Percentiles rank a stretch among this genome's conserved stretches.
phyloP scores from a whole-genome alignment of 92 coral and sea anemone genomes.

The Nematostella vectensis region DNA sequence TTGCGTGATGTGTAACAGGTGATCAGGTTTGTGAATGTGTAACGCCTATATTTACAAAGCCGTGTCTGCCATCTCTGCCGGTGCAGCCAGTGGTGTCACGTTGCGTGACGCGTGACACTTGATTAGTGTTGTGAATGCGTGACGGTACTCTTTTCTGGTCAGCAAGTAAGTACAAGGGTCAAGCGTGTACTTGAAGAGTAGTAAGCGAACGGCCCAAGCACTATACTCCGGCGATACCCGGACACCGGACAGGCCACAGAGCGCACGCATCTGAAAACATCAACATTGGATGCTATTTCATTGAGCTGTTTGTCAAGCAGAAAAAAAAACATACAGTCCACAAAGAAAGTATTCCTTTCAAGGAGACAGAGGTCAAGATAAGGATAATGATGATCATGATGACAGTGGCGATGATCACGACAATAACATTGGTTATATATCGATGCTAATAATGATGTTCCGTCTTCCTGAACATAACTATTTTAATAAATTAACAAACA shows the following conservation, averaged over 20 bases:
- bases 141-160: constrained; percentile 9
- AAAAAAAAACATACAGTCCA: constrained; percentile 1
- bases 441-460: no score
- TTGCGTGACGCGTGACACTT: no score
- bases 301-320: not conserved
- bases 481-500: no score
- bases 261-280: constrained; percentile 6
- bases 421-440: no score
- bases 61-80: no score
- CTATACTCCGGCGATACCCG: not conserved
- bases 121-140: not conserved
- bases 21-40: no score
- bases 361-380: not conserved
- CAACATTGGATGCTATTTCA: not conserved
- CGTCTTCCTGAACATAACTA: no score
- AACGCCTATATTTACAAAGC: no score
- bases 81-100: no score
- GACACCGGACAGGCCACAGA: constrained; percentile 4
- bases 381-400: no score
- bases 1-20: no score
- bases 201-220: constrained; percentile 7
- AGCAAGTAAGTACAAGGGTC: constrained; percentile 9
- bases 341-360: not conserved
- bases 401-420: no score
- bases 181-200: constrained; percentile 8